These are phyloP conservation scores for Ploceus nigricollis DNA, from an alignment of 2,113 vertebrate species.

Conservation along the genomic window DNA sequence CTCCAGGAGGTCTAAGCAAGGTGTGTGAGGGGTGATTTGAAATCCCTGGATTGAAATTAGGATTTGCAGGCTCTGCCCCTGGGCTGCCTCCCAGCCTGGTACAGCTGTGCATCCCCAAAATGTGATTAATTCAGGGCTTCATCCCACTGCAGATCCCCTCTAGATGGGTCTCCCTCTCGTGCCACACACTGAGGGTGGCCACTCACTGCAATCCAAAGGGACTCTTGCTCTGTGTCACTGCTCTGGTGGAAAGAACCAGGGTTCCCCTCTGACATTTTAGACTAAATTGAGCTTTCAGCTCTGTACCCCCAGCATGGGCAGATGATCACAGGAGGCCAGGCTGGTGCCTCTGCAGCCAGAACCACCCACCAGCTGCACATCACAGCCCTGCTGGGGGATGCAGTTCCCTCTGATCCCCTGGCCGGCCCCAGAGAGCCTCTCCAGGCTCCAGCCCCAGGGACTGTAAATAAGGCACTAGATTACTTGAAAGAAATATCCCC, in stretches of 20 bases:
- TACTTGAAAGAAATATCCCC: neutral
- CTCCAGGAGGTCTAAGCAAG: neutral
- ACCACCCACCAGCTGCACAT: neutral
- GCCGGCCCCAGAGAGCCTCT: neutral
- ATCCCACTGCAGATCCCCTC: neutral
- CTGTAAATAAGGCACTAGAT: neutral
- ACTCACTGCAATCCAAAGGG: accelerated
- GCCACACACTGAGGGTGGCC: neutral
- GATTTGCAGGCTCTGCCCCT: neutral
- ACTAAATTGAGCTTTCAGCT: neutral
- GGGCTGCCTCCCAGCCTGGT: neutral
- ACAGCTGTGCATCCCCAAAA: neutral
- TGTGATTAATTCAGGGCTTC: neutral
- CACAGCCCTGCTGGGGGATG: neutral
- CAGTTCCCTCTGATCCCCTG: neutral
- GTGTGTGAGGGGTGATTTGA: neutral
- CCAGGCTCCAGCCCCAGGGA: neutral
- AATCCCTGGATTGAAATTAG: neutral
- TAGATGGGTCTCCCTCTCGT: neutral
- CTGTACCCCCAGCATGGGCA: neutral
- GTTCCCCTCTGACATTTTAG: neutral
- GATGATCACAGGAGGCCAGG: neutral
- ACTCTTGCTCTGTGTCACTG: neutral
- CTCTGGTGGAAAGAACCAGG: neutral
- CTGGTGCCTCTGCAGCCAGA: neutral